Evolutionary conservation across 2,797 vertebrate genomes (phyloP), one percentile per base, ranked within the genome.

Genomic region (Setipinna tenuifilis): DNA sequence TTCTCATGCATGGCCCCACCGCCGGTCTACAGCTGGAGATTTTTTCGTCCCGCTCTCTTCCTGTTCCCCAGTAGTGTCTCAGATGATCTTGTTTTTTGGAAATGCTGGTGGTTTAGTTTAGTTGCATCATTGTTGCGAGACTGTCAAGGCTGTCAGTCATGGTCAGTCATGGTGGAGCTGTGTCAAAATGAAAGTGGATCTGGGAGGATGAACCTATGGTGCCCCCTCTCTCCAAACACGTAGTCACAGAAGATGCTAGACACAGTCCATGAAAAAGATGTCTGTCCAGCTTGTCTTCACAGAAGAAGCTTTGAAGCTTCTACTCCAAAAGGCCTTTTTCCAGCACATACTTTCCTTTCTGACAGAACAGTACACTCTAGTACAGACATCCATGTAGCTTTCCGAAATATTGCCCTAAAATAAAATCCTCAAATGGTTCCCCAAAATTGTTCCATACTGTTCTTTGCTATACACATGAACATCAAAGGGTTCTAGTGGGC

Each of bases 51-150:
- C 2, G 0, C 2, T 71, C 12, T 31, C 23, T 78, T 44, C 44
- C 41, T 75, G 11, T 6, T 5, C 5, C 5, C 17, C 19, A 23
- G n/a, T 25, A 9, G 61, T 11, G 17, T 65, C n/a, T 11, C 9
- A 65, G 61, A 35, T 35, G 35, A 31, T 71, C 31, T 78, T 71
- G 4, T 59, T n/a, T 59, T 19, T 59, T 59, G 50, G 50, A 59
- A 78, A 41, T 6, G 17, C 17, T 71, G 25, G 9, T 14, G 71
- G 31, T 41, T n/a, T n/a, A n/a, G n/a, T n/a, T n/a, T 16, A 41
- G 17, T 78, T 78, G 71, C 71, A 44, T 78, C 17, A 71, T 71
- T 71, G 65, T 31, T 71, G 65, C 25, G 31, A 71, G 65, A 35
- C 65, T n/a, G n/a, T n/a, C n/a, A n/a, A 71, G 28, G 28, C 12